Conservation (phyloP, 2,888 invertebrate species). For the Eucriotettix oculatus region DNA sequence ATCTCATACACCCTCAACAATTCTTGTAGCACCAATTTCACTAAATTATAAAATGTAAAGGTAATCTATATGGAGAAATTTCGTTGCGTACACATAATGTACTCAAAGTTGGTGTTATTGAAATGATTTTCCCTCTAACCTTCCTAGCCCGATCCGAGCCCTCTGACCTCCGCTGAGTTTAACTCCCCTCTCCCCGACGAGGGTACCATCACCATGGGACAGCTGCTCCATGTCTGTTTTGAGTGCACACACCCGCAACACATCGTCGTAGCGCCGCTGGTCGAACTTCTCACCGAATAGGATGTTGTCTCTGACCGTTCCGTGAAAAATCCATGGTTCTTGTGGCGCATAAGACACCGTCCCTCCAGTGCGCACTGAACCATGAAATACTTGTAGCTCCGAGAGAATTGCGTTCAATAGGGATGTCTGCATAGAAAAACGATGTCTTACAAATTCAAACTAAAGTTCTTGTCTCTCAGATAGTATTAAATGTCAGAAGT, state of each 20-base stretch:
- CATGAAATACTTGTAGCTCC: constrained; percentile 45
- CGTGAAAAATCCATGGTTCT: constrained; percentile 62
- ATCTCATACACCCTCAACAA: too few species aligned
- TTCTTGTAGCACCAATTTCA: too few species aligned
- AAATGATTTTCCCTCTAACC: constrained; percentile 30
- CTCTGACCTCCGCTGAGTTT: constrained; percentile 67
- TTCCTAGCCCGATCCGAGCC: constrained; percentile 58
- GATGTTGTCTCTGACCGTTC: constrained; percentile 60
- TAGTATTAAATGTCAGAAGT: too few species aligned
- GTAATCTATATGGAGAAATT: too few species aligned
- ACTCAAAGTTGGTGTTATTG: too few species aligned
- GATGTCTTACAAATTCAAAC: too few species aligned
- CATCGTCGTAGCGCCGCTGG: constrained; percentile 28
- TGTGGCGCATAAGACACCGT: constrained; percentile 56
- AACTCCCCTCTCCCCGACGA: constrained; percentile 63
- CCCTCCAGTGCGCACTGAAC: constrained; percentile 43
- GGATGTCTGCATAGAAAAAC: constrained; percentile 27
- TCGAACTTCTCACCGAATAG: constrained; percentile 52
- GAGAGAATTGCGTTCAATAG: constrained; percentile 50
- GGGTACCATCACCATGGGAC: constrained; percentile 51
- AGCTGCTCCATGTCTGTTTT: constrained; percentile 50
- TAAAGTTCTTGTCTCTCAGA: too few species aligned
- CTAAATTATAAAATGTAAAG: too few species aligned
- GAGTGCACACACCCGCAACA: constrained; percentile 46
- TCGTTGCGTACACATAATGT: too few species aligned